Evolutionary conservation across 2,888 invertebrate genomes (phyloP).

Genomic region (Melinopterus prodromus): DNA sequence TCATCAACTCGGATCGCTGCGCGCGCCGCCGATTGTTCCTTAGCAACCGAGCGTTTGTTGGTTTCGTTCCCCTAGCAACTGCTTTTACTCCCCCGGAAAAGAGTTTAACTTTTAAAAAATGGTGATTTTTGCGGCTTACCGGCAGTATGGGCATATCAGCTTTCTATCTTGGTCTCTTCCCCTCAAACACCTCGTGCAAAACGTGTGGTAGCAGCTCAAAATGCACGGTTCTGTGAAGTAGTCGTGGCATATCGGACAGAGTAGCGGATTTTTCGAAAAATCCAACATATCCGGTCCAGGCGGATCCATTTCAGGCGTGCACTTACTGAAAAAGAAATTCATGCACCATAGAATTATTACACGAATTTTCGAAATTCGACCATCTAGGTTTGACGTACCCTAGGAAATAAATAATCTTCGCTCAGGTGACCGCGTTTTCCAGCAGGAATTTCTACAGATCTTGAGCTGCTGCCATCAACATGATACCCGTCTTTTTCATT

Average conservation of each 20-base stretch:
- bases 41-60: background rate
- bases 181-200: constrained; percentile 72
- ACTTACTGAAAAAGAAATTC: background rate
- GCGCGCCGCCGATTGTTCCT: background rate
- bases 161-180: constrained; percentile 69
- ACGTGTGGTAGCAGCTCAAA: constrained; percentile 74
- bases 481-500: background rate
- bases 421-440: background rate
- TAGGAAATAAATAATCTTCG: background rate
- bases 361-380: too few species aligned
- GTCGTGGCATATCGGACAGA: constrained; percentile 73
- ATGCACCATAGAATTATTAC: too few species aligned
- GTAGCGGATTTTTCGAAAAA: constrained; percentile 66
- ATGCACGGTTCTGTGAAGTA: constrained; percentile 75
- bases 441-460: background rate
- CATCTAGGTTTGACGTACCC: background rate
- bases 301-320: constrained; percentile 51
- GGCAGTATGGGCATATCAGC: constrained; percentile 73
- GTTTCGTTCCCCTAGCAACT: background rate
- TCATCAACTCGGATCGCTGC: background rate
- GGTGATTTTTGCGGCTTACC: constrained; percentile 58
- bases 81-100: background rate
- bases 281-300: constrained; percentile 57
- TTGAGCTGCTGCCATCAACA: background rate
- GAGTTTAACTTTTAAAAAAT: constrained; percentile 26